Conservation (phyloP, 1,140 invertebrate species). For the Drosophila ogumai region DNA sequence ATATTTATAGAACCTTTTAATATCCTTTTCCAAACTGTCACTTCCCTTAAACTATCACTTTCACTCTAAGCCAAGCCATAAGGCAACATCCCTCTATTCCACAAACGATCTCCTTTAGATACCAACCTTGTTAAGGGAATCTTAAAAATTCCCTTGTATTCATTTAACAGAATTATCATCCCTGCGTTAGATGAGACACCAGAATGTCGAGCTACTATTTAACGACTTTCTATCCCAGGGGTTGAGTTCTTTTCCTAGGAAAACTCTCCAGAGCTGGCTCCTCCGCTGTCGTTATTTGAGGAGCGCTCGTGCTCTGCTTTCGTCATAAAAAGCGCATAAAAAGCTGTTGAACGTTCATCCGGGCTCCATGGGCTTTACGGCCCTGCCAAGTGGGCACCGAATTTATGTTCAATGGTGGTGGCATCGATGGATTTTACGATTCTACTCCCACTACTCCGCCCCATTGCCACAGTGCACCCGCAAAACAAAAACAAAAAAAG, state of each 20-base stretch:
- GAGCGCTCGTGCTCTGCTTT: slow-evolving; percentile 33
- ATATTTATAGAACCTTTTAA: background rate
- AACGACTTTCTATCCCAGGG: slow-evolving; percentile 36
- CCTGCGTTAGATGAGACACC: slow-evolving; percentile 10
- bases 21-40: background rate
- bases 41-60: background rate
- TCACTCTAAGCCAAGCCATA: background rate
- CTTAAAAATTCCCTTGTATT: slow-evolving; percentile 16
- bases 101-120: background rate
- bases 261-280: background rate
- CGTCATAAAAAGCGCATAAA: slow-evolving; percentile 75
- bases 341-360: slow-evolving; percentile 66
- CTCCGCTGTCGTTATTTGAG: slow-evolving; percentile 33
- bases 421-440: slow-evolving; percentile 64
- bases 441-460: slow-evolving; percentile 13
- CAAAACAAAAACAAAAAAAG: slow-evolving; percentile 33
- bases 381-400: slow-evolving; percentile 46
- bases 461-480: slow-evolving; percentile 5
- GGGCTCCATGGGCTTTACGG: slow-evolving; percentile 51
- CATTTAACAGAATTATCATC: slow-evolving; percentile 22
- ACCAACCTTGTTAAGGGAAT: background rate
- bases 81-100: background rate
- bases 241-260: slow-evolving; percentile 13
- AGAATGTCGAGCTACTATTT: slow-evolving; percentile 26
- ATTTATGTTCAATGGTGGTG: slow-evolving; percentile 49